Evolutionary conservation across 2,113 vertebrate species (phyloP).

Genomic region (Caranx ignobilis): DNA sequence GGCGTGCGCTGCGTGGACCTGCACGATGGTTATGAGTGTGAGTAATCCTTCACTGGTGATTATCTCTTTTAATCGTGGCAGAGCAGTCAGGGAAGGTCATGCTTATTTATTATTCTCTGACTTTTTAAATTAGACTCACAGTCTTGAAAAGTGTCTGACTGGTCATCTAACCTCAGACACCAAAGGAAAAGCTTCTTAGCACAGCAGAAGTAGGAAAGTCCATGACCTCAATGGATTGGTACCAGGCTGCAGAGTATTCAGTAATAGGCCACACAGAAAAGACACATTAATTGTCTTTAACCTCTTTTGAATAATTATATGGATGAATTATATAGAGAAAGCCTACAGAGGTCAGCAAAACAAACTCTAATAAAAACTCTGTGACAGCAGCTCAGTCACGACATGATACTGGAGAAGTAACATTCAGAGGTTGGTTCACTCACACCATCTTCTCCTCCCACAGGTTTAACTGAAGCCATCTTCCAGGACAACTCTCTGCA

Average conservation of each 20-base stretch:
- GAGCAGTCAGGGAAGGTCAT: background rate
- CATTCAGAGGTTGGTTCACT: background rate
- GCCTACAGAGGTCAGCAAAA: no score
- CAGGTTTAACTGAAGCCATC: constrained; percentile 90
- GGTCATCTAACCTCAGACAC: background rate
- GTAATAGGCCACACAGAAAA: no score
- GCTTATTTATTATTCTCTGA: constrained; percentile 20
- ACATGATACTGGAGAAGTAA: background rate
- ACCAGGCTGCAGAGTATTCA: no score
- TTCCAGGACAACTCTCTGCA: constrained; percentile 85
- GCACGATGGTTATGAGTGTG: constrained; percentile 93
- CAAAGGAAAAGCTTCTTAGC: background rate
- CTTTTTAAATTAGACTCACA: constrained; percentile 10
- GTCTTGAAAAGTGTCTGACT: constrained; percentile 4
- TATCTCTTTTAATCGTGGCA: background rate
- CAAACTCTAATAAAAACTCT: no score
- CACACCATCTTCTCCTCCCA: constrained; percentile 14
- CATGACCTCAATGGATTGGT: background rate
- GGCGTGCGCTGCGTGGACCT: constrained; percentile 88
- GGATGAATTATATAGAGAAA: no score
- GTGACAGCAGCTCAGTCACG: background rate
- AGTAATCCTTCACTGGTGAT: constrained; percentile 71
- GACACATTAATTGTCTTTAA: no score
- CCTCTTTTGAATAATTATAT: no score
- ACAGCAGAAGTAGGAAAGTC: background rate